Evolutionary conservation across 2,797 vertebrate genomes (phyloP).

Genomic region (Cuniculus paca): DNA sequence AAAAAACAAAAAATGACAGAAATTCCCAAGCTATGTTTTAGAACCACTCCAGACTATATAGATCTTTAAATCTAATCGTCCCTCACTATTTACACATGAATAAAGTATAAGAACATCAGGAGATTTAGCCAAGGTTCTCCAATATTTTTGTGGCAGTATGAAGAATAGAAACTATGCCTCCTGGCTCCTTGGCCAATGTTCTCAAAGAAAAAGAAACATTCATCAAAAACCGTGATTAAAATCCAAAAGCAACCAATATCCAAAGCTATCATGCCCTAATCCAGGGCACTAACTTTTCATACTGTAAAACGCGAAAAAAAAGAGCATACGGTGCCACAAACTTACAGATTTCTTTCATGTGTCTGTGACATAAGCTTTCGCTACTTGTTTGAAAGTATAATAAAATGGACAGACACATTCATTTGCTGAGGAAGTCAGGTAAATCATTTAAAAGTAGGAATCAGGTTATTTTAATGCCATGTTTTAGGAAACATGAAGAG

Average conservation of each 20-base stretch:
- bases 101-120: background rate
- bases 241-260: constrained; percentile 29
- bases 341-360: background rate
- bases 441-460: constrained; percentile 37
- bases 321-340: background rate
- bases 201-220: constrained; percentile 55
- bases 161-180: constrained; percentile 56
- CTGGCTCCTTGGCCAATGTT: background rate
- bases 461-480: constrained; percentile 53
- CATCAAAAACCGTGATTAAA: constrained; percentile 49
- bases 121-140: background rate
- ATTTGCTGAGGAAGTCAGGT: constrained; percentile 37
- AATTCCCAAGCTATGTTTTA: constrained; percentile 12
- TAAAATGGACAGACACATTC: background rate
- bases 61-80: constrained; percentile 9
- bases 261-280: background rate
- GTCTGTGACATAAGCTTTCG: background rate
- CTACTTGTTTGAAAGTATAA: constrained; percentile 20
- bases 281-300: background rate
- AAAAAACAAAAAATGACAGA: constrained; percentile 48
- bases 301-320: background rate
- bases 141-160: background rate
- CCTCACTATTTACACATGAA: background rate
- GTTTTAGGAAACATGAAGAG: constrained; percentile 25
- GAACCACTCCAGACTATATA: background rate